Evolutionary conservation across 2,888 invertebrate species (phyloP).

Genomic region (Syrphus vitripennis): DNA sequence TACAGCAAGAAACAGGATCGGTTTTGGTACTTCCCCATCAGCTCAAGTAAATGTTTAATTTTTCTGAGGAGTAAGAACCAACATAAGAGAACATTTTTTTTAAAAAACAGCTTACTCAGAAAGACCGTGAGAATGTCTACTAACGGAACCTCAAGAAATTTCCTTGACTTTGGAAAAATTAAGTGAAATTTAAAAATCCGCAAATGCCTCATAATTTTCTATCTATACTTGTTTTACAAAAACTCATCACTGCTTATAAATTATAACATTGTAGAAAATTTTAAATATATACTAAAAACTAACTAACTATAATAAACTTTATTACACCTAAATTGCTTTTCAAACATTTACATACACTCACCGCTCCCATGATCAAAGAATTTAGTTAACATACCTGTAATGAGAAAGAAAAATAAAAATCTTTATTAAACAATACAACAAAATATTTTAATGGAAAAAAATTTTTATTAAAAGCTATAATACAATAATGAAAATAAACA

Average conservation of each 20-base stretch:
- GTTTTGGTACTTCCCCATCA: too few species aligned
- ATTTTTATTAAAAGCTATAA: conserved; percentile 18
- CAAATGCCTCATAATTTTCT: neutral
- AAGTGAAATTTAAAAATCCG: neutral
- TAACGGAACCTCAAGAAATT: too few species aligned
- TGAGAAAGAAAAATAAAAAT: conserved; percentile 36
- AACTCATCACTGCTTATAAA: neutral
- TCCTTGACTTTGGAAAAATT: too few species aligned
- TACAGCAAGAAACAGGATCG: too few species aligned
- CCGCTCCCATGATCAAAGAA: neutral
- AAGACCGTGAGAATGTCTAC: too few species aligned
- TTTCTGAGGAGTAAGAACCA: too few species aligned
- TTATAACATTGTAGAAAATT: neutral
- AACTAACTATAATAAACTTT: too few species aligned
- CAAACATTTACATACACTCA: neutral
- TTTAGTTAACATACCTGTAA: conserved; percentile 54
- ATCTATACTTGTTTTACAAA: neutral
- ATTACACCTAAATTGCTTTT: neutral
- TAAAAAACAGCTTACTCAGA: too few species aligned
- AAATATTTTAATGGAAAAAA: conserved; percentile 22
- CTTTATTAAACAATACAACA: conserved; percentile 31
- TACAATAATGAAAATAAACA: conserved; percentile 7
- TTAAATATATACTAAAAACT: neutral
- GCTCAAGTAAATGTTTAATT: too few species aligned
- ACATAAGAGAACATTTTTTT: too few species aligned